Conservation (phyloP, 2,888 invertebrate species). For the Andrena flavipes region DNA sequence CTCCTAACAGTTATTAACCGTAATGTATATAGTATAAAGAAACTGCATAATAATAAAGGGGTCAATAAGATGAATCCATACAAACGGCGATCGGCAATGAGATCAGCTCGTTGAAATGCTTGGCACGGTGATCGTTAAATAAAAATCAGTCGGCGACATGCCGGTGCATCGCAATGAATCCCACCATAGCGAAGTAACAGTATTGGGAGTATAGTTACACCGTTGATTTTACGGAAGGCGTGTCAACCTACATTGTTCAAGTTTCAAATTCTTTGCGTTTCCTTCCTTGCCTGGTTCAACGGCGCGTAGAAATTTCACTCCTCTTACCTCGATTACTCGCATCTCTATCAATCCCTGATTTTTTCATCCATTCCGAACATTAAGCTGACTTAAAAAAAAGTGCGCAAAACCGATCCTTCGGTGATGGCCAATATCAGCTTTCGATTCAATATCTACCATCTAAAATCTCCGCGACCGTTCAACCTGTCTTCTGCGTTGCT, state of each 20-base stretch:
- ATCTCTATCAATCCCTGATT: too few species aligned
- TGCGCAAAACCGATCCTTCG: too few species aligned
- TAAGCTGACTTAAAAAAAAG: too few species aligned
- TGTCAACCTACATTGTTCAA: conserved; percentile 64
- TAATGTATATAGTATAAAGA: neutral
- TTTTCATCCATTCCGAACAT: too few species aligned
- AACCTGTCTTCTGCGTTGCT: too few species aligned
- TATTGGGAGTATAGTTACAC: conserved; percentile 53
- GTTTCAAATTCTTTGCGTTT: conserved; percentile 32
- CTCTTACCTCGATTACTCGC: too few species aligned
- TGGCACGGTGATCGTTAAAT: conserved; percentile 43
- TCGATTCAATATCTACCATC: too few species aligned
- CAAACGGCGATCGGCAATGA: conserved; percentile 31
- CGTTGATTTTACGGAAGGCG: conserved; percentile 51
- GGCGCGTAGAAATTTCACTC: too few species aligned
- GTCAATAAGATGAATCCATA: conserved; percentile 36
- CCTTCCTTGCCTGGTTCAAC: conserved; percentile 24
- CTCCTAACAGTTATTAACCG: too few species aligned
- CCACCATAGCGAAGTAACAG: conserved; percentile 54
- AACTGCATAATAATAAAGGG: conserved; percentile 3
- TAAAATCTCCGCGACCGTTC: too few species aligned
- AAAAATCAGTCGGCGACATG: conserved; percentile 55
- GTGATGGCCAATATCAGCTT: too few species aligned
- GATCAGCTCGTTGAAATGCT: conserved; percentile 47
- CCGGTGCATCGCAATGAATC: conserved; percentile 59